Evolutionary conservation across 92 coral and sea anemone genomes (phyloP).

Genomic region (Palythoa grandiflora): DNA sequence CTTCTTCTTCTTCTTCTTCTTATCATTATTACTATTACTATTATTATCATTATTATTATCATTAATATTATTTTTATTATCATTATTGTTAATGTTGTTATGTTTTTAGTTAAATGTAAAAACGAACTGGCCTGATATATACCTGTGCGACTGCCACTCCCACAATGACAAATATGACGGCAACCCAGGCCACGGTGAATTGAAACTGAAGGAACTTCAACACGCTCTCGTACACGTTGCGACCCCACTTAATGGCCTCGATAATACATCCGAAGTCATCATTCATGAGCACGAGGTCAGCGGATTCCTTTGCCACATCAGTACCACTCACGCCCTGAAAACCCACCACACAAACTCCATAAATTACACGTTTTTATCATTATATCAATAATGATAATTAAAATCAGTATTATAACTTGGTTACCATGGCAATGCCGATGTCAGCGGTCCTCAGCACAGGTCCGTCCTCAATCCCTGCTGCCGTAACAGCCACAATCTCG

Average conservation of each 20-base stretch:
- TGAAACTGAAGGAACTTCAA: slow-evolving; percentile 91
- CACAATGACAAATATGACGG: slow-evolving; percentile 74
- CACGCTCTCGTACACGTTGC: slow-evolving; percentile 83
- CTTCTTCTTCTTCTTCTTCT: not conserved
- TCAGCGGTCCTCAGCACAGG: slow-evolving; percentile 79
- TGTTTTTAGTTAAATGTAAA: not conserved
- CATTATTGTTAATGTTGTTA: not conserved
- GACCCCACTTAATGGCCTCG: slow-evolving; percentile 85
- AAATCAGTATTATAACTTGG: not conserved
- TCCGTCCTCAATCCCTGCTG: slow-evolving; percentile 87
- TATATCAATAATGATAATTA: not conserved
- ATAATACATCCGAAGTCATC: slow-evolving; percentile 79
- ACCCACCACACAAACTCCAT: not conserved
- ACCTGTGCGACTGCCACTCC: slow-evolving; percentile 61
- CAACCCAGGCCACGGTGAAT: slow-evolving; percentile 89
- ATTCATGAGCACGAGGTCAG: slow-evolving; percentile 75
- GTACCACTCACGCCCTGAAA: slow-evolving; percentile 83
- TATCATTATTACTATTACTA: too few species aligned
- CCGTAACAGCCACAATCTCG: slow-evolving; percentile 89
- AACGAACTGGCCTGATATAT: too few species aligned
- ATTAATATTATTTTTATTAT: too few species aligned
- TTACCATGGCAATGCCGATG: slow-evolving; percentile 89
- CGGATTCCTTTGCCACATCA: slow-evolving; percentile 84
- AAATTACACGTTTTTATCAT: not conserved
- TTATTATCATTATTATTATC: too few species aligned